Percentiles rank a stretch among this genome's conserved stretches.
Evolutionary conservation across 2,113 vertebrate genomes (phyloP).

Genomic region (Sapajus apella): DNA sequence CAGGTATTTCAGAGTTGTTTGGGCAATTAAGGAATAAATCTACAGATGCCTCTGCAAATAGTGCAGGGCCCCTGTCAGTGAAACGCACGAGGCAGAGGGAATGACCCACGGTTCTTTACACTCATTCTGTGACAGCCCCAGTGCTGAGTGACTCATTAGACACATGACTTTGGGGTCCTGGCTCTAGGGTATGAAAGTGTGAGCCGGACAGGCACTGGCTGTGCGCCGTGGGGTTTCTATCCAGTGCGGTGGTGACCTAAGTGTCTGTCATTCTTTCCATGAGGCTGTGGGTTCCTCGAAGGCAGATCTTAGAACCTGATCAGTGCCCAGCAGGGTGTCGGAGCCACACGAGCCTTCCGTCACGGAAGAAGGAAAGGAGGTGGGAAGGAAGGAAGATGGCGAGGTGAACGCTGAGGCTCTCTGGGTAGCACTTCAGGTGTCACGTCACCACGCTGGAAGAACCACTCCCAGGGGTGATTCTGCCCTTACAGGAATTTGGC

Average conservation of each 20-base stretch:
- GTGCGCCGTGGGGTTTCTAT: rapidly evolving
- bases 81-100: rapidly evolving
- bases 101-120: rapidly evolving
- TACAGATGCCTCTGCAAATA: rapidly evolving
- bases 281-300: neutral
- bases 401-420: rapidly evolving
- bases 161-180: rapidly evolving
- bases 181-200: neutral
- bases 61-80: rapidly evolving
- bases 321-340: rapidly evolving
- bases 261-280: rapidly evolving
- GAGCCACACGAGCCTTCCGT: neutral
- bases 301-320: neutral
- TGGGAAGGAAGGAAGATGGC: rapidly evolving
- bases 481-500: neutral
- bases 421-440: rapidly evolving
- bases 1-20: neutral
- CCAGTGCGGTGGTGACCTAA: rapidly evolving
- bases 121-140: rapidly evolving
- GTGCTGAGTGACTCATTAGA: rapidly evolving
- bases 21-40: rapidly evolving
- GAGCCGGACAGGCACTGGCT: rapidly evolving
- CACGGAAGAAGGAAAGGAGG: too few relatives aligned
- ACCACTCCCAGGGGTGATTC: rapidly evolving
- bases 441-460: too few relatives aligned